A percentile compares a stretch with the other conserved stretches of the same genome.
These are phyloP conservation scores for Aramus guarauna DNA, from an alignment of 2,113 vertebrate genomes.

Conservation along the genomic window DNA sequence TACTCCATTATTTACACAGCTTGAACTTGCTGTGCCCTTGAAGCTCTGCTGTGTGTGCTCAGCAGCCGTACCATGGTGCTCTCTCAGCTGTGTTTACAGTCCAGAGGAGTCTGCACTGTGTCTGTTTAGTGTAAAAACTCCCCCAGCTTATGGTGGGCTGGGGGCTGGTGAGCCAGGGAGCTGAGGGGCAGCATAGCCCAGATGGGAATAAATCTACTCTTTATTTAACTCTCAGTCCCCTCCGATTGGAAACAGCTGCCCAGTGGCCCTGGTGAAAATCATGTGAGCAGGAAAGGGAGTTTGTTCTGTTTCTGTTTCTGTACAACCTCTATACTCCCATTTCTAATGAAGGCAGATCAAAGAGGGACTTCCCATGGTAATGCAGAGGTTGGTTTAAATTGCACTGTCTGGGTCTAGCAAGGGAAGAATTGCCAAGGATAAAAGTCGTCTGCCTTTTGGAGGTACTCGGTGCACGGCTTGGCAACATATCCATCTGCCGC, in stretches of 20 bases:
- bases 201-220: constrained; percentile 26
- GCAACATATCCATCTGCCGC: neutral
- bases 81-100: constrained; percentile 74
- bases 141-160: neutral
- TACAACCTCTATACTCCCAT: neutral
- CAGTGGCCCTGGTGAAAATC: constrained; percentile 4
- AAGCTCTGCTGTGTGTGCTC: constrained; percentile 38
- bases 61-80: constrained; percentile 6
- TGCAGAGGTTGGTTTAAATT: neutral
- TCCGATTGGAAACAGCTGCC: constrained; percentile 43
- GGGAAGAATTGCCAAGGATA: neutral
- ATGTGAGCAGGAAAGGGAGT: neutral
- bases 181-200: neutral
- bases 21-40: constrained; percentile 48
- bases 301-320: neutral
- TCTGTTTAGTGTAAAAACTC: constrained; percentile 62
- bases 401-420: neutral
- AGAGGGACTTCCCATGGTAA: neutral
- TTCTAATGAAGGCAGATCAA: constrained; percentile 23
- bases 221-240: constrained; percentile 21
- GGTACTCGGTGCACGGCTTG: neutral
- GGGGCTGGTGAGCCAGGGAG: neutral
- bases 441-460: neutral
- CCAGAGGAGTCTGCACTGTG: constrained; percentile 50
- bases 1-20: constrained; percentile 53